Conservation (phyloP, 2,113 vertebrate species). For the western clawed frog (Xenopus tropicalis) region DNA sequence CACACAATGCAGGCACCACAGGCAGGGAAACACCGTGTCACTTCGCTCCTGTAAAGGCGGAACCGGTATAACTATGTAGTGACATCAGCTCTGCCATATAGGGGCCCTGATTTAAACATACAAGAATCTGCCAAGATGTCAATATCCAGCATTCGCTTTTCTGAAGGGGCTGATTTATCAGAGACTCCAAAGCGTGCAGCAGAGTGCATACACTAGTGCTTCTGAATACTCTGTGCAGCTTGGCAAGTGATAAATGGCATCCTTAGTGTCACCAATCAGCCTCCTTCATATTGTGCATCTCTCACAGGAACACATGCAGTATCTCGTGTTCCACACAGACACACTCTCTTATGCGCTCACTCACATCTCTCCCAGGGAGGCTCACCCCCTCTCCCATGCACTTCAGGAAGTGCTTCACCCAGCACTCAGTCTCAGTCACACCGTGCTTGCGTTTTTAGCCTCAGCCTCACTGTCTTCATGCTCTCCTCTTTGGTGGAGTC, state of each 20-base stretch:
- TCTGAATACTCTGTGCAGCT: background rate
- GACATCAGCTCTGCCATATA: no score
- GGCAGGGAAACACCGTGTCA: background rate
- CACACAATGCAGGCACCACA: background rate
- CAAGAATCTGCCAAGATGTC: no score
- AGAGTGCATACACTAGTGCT: background rate
- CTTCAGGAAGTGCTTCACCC: background rate
- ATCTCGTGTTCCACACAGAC: background rate
- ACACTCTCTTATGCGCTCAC: slow-evolving; percentile 31
- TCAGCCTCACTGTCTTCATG: slow-evolving; percentile 37
- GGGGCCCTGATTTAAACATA: no score
- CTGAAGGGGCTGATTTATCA: background rate
- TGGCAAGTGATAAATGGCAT: background rate
- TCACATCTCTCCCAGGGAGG: slow-evolving; percentile 28
- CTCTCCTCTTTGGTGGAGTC: slow-evolving; percentile 19
- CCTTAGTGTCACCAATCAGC: slow-evolving; percentile 16
- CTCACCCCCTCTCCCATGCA: background rate
- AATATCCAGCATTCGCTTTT: background rate
- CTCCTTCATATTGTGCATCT: background rate
- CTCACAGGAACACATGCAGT: background rate
- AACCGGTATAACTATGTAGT: no score
- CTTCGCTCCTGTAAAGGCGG: background rate
- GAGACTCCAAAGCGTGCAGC: background rate
- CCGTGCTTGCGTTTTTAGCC: slow-evolving; percentile 5
- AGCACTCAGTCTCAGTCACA: slow-evolving; percentile 40